Evolutionary conservation across 2,888 invertebrate genomes (phyloP), one percentile per base, ranked within the genome.

Genomic region (Drosophila neonasuta): DNA sequence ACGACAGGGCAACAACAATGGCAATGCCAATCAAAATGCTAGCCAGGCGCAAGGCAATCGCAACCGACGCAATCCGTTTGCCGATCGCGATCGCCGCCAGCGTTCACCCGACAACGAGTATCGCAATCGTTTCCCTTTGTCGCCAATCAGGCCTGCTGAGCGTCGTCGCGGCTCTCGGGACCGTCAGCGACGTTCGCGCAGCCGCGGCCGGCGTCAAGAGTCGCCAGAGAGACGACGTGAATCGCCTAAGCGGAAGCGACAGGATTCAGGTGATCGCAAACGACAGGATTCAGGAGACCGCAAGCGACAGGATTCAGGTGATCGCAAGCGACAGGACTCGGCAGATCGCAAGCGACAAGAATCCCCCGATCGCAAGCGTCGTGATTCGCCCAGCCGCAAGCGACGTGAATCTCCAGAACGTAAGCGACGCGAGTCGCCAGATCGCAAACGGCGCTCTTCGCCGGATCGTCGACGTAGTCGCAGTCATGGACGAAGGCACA

Each of bases 111-210:
- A 82, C 7, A 80, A 84, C 58, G 89, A 90, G 30, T 88, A 85
- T 62, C 88, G 89, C 10, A 90, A 89, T 71, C 88, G 89, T 2
- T 87, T 86, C 32, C 88, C 89, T 0, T 79, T 89, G 5, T 89
- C 90, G 1, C 90, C 90, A 3, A 68, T 88, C 11, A 81, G 90
- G 1, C 81, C 89, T 0, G 39, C 57, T 3, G 88, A 88, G 1
- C 85, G 87, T 1, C 80, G 86, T 2, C 82, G 87, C 15, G 8
- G 8, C 11, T 86, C 86, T 6, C 69, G 78, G 0, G 79, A 82
- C 1, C 82, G 80, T 1, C 74, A 29, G 17, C 52, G 61, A 11
- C 78, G 78, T 7, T 85, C 85, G 0, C 86, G 83, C 11, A 77
- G 71, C 41, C 72, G 71, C 8, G 84, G 71, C 0, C 81, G 84